Conservation (phyloP, 1,140 invertebrate species). For the Drosophila nasuta region DNA sequence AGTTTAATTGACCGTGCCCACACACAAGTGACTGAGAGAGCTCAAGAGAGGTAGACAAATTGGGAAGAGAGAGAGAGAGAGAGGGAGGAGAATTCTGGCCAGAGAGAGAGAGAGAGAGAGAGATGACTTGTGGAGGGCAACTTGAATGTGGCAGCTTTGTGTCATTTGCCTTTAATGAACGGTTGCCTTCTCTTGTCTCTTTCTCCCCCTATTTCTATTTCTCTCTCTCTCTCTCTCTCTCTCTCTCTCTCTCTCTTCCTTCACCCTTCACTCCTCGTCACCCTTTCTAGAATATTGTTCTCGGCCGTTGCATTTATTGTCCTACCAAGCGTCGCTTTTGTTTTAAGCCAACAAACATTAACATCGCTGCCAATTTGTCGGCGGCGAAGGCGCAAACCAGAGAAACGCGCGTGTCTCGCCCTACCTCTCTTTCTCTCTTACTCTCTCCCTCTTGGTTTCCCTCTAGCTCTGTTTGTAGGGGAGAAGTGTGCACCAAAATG, state of each 20-base stretch:
- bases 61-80: conserved; percentile 8
- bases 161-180: conserved; percentile 79
- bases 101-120: neutral
- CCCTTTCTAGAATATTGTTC: conserved; percentile 9
- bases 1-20: conserved; percentile 80
- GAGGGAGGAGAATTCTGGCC: conserved; percentile 2
- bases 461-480: conserved; percentile 12
- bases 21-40: conserved; percentile 8
- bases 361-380: conserved; percentile 72
- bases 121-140: neutral
- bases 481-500: conserved; percentile 39
- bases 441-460: neutral
- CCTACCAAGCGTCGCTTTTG: conserved; percentile 72
- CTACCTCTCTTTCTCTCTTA: neutral
- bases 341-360: conserved; percentile 72
- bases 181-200: conserved; percentile 48
- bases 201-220: neutral
- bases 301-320: conserved; percentile 55
- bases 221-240: too few relatives aligned
- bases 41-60: conserved; percentile 7
- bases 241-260: neutral
- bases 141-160: conserved; percentile 49
- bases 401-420: conserved; percentile 37
- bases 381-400: conserved; percentile 53
- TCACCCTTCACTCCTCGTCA: neutral